Conservation (phyloP, 2,888 invertebrate species). For the Agrotis segetum region DNA sequence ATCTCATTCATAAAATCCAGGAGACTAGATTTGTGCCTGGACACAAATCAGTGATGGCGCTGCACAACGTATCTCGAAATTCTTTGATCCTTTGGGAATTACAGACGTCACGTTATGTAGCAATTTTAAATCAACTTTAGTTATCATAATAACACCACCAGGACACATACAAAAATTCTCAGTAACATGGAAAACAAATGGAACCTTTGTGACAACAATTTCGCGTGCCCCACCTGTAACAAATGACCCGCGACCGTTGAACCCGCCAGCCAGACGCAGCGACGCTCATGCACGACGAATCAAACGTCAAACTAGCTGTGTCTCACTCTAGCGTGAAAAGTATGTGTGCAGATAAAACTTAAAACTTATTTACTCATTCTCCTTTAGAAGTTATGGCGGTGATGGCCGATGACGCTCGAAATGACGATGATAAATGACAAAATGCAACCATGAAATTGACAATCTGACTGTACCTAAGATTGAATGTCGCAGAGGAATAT, state of each 20-base stretch:
- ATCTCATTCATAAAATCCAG: not conserved
- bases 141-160: not conserved
- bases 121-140: not conserved
- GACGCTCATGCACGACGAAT: slow-evolving; percentile 64
- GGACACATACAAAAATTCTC: not conserved
- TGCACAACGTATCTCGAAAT: no score
- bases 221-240: slow-evolving; percentile 68
- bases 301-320: slow-evolving; percentile 49
- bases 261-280: slow-evolving; percentile 66
- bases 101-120: no score
- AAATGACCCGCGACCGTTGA: slow-evolving; percentile 73
- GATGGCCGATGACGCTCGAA: not conserved
- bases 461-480: not conserved
- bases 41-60: no score
- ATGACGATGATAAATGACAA: not conserved
- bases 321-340: slow-evolving; percentile 61
- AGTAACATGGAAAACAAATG: slow-evolving; percentile 23
- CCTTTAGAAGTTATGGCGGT: not conserved
- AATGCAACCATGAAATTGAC: not conserved
- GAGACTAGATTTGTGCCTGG: not conserved
- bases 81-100: no score
- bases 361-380: not conserved
- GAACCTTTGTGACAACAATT: slow-evolving; percentile 42
- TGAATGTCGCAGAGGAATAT: not conserved
- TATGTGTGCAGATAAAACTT: slow-evolving; percentile 31